Evolutionary conservation across 2,797 vertebrate genomes (phyloP), one percentile per base, ranked within the genome.

Genomic region (Sciaenops ocellatus): DNA sequence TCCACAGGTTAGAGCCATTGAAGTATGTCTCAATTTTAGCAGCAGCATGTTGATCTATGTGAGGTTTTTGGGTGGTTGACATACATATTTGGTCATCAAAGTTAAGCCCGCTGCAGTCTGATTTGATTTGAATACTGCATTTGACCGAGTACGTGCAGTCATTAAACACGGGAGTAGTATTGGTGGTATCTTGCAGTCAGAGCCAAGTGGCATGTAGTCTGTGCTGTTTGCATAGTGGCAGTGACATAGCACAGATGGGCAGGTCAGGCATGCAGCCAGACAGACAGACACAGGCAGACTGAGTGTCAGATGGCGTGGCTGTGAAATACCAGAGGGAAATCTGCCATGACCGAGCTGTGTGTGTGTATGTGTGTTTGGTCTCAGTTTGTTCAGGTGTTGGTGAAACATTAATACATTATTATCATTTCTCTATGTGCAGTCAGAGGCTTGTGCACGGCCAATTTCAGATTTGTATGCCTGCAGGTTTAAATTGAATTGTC

Each of bases 231-330:
- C 73, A 69, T 70, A 73, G 86, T 74, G 83, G 48, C 66, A 54
- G 1, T 78, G 79, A 73, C 65, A 81, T 66, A 66, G 80, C 80
- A 78, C 84, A 90, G 82, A 85, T 71, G 82, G 76, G 67, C 76
- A 73, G 68, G 66, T 79, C 79, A 54, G 79, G 74, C 87, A 55
- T n/a, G 30, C 15, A 67, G 71, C 72, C 84, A 76, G 61, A n/a
- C 59, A 68, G 24, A 68, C 41, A 44, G 44, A 71, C 34, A 38
- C 34, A 38, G 34, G 34, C 34, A 38, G 34, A 9, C 34, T 9
- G 76, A 20, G 76, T 77, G 84, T 87, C 80, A 86, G 80, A 74
- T 82, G 80, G 73, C 52, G 38, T 6, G 61, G 69, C 52, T 54
- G 76, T 71, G 71, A 75, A 74, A 85, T 85, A 66, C 76, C 73